Evolutionary conservation across 2,888 invertebrate species (phyloP), one percentile per base, ranked within the genome.

Genomic region (Heliconius ethilla): DNA sequence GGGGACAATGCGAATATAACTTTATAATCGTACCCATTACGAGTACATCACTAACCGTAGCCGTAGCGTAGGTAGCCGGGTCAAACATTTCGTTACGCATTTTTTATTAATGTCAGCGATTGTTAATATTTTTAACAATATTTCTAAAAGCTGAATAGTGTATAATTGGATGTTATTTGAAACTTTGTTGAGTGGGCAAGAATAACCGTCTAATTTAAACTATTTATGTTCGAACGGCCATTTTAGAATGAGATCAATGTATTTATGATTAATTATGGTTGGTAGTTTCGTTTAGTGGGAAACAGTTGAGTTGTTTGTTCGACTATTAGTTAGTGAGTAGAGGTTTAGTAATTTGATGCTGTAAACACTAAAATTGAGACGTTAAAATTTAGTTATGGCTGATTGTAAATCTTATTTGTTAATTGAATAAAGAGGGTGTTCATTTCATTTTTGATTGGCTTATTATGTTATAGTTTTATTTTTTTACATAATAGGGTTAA

Each of bases 101-200:
- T 91, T 91, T 91, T 85, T 89, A 89, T 90, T 92, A 93, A 94
- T 92, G 91, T 92, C 89, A 88, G 82, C 87, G 89, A 92, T 94
- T 94, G 94, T 94, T 90, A 85, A 84, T 86, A 85, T 89, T 90
- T 91, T 91, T 90, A 27, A 89, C 86, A 89, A 88, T 88, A 88
- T 90, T 88, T 86, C 87, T 87, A 89, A 91, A 93, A 91, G 92
- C 91, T 94, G 93, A 94, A 94, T 94, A 89, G 91, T 87, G 89
- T 89, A 92, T 94, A 94, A 94, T 94, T 94, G 94, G 92, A 89
- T 93, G 94, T 94, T 94, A 94, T 94, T 92, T 90, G 92, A 92
- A 89, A 91, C 90, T 92, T 93, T 92, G 93, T 91, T 90, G 90
- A 85, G 88, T 87, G 88, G 86, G 83, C 87, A 87, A 89, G 89